Base-by-base conservation (phyloP, 1,140 invertebrate species). In the Ctenoplectra terminalis region DNA sequence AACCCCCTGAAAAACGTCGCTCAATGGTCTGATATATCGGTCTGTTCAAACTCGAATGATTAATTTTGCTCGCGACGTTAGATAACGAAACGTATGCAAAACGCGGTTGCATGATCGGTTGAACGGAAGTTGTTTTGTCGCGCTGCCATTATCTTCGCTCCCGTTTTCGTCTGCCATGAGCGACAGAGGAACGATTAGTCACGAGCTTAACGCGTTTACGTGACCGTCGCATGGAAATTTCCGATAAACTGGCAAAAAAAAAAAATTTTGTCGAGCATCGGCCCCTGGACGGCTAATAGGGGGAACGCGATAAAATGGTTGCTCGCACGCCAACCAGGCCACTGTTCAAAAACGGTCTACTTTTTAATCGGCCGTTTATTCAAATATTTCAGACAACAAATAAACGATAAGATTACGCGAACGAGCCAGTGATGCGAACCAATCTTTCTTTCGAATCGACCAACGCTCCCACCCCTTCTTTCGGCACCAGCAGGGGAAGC, bases 61-160 rank as follows among this genome's bases (percentile, higher is more conserved):
- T 80, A 81, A 87, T 87, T 87, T 80, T 43, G 56, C 26, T 76
- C n/a, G 43, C 13, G 40, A 31, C 66, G 26, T 67, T 71, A 73
- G 79, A 78, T 85, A 82, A 70, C 78, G 72, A 54, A 77, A 69
- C 72, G 81, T 84, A 81, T 86, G 78, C 84, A 84, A 86, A 86
- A 76, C 71, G 52, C 48, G 15, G 37, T 40, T 56, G 46, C 61
- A 34, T 34, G 79, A 82, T 82, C 77, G 72, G 15, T 50, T 52
- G 60, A 40, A 13, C 69, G 67, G 83, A 82, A 82, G 60, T 74
- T 71, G 81, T 82, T 85, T 54, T 66, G 75, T 78, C 61, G 73
- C 46, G 40, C 40, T 82, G 54, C 43, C 66, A 83, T 86, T 76
- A 82, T 79, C 63, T 73, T 60, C 29, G 46, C 31, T 58, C 61